phyloP scores from a whole-genome alignment of 2,113 vertebrate genomes.

The Tachysurus fulvidraco region DNA sequence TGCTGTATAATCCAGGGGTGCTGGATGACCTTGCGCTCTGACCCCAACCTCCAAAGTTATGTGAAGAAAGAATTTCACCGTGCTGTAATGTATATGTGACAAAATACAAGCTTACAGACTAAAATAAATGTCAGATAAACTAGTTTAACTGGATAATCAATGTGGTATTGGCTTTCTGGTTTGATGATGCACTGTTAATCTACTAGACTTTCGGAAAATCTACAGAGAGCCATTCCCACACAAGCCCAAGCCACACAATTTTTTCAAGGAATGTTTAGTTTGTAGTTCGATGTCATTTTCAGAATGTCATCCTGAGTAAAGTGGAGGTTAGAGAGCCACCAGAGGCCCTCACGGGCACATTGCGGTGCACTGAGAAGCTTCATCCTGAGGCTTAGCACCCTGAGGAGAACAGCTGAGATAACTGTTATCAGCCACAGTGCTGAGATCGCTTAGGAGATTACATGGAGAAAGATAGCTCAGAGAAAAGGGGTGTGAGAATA shows the following conservation, averaged over 20 bases:
- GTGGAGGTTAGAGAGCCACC: constrained; percentile 1
- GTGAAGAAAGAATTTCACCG: too few relatives aligned
- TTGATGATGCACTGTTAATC: neutral
- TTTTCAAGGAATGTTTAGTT: neutral
- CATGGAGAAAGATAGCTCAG: neutral
- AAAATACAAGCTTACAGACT: too few relatives aligned
- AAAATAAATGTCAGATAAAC: neutral
- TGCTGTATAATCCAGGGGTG: too few relatives aligned
- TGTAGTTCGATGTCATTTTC: neutral
- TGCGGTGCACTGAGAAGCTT: neutral
- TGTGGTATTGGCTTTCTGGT: neutral
- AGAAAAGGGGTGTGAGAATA: constrained; percentile 14
- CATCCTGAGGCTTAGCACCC: constrained; percentile 3
- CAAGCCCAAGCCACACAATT: neutral
- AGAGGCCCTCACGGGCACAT: neutral
- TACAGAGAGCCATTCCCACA: neutral
- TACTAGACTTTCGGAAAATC: neutral
- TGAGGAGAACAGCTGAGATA: constrained; percentile 6
- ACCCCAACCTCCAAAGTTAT: too few relatives aligned
- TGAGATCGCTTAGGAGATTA: constrained; percentile 17
- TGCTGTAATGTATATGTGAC: too few relatives aligned
- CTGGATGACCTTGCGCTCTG: too few relatives aligned
- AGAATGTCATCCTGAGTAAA: neutral
- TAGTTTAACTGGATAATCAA: neutral
- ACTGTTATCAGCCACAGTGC: constrained; percentile 8